Evolutionary conservation across 53 echinoderm and acorn worm species (phyloP).

Genomic region (Luidia sarsii): DNA sequence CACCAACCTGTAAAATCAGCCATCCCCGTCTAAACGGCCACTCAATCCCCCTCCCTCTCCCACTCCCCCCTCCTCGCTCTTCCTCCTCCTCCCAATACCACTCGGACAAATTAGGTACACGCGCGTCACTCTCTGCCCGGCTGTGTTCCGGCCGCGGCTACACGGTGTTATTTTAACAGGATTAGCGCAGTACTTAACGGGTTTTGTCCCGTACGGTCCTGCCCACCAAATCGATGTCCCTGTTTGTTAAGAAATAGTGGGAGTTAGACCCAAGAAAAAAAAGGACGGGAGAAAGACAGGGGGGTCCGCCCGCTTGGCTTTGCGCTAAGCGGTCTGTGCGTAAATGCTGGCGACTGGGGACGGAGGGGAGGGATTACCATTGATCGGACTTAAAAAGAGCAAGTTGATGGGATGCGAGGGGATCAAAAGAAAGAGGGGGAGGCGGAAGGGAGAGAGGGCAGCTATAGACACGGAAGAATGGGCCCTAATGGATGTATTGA

Average conservation of each 20-base stretch:
- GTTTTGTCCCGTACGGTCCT: not conserved
- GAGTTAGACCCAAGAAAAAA: not conserved
- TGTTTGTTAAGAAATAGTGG: conserved; percentile 32
- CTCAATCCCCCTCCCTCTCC: no score
- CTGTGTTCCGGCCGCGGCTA: no score
- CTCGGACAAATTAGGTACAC: conserved; percentile 1
- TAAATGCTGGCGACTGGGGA: no score
- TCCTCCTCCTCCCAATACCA: no score
- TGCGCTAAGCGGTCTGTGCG: no score
- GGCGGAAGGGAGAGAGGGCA: not conserved
- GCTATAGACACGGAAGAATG: conserved; percentile 10
- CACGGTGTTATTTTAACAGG: conserved; percentile 42
- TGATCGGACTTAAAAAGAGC: conserved; percentile 11
- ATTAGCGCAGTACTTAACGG: conserved; percentile 38
- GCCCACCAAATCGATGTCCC: not conserved
- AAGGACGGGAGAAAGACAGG: no score
- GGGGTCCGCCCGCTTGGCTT: no score
- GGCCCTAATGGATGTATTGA: conserved; percentile 43
- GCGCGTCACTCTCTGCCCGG: not conserved
- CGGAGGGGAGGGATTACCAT: conserved; percentile 11
- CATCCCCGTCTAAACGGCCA: not conserved
- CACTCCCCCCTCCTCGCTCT: no score
- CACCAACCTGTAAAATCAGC: not conserved
- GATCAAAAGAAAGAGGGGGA: conserved; percentile 2
- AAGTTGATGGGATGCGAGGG: conserved; percentile 31